Evolutionary conservation across 2,888 invertebrate genomes (phyloP), one percentile per base, ranked within the genome.

Genomic region (Cantharis lateralis): DNA sequence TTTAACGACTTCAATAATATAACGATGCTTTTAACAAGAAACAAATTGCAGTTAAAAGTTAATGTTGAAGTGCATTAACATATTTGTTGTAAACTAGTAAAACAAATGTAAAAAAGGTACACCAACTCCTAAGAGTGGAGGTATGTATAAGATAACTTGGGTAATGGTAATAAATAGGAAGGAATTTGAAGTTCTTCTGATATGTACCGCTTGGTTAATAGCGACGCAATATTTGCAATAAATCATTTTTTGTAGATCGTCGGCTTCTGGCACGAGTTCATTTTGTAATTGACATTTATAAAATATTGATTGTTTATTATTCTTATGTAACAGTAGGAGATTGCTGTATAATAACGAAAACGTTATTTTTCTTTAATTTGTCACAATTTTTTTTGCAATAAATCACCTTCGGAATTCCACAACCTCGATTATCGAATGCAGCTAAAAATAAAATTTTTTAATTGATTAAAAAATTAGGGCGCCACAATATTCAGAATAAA

Each of bases 221-320:
- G 68, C 69, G 10, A 78, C 20, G 75, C 71, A 63, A 72, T 73
- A 75, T 78, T 80, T 79, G 76, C 76, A 78, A 77, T 82, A 82
- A 82, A 82, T 82, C 80, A 79, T 81, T 81, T 82, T 82, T 81
- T 82, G 78, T 79, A 77, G 75, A 82, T 80, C 77, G 75, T 72
- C 76, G 79, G 82, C 82, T 82, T 79, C 82, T 81, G 82, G 82
- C 80, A 82, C 80, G 80, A 78, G 81, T 74, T 81, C 82, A 80
- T 81, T 82, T 82, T 80, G 78, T 81, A 81, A 82, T 81, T 82
- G 82, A 81, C 82, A 78, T 80, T 76, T 72, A 72, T 80, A 81
- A 82, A 81, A 81, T 80, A 82, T 80, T 75, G 76, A 76, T 69
- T 75, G 64, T 66, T 74, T 80, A 70, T 77, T 72, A 75, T 48